Base-by-base conservation (phyloP, 2,113 vertebrate genomes). In the Pituophis catenifer region DNA sequence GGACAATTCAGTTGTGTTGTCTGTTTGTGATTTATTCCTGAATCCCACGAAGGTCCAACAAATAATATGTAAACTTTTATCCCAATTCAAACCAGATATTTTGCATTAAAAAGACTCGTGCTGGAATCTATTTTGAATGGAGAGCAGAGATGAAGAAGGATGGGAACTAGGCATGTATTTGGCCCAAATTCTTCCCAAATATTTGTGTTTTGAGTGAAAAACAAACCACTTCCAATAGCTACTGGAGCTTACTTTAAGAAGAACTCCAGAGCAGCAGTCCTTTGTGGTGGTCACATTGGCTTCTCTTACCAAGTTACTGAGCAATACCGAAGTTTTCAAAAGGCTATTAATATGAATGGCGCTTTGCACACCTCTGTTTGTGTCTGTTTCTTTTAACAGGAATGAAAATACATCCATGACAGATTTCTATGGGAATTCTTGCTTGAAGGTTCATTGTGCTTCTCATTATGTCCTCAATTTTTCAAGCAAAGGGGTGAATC, bases 171-270 rank as follows among this genome's bases (percentile, higher is more conserved):
- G 95, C 96, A 96, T 92, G 91, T 94, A 95, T 94, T 94, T 95
- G 92, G 90, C 44, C 93, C 1, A 24, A 95, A 70, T 92, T 97
- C 95, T 94, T 95, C 93, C 96, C 96, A 97, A 97, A 96, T 97
- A 97, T 93, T 93, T 94, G 92, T 96, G 94, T 95, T 96, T 91
- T 93, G 96, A 96, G 95, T 97, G 91, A 93, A 96, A 97, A 97
- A 95, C 96, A 97, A 97, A 96, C 89, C 9, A 91, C 95, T 96
- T 92, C 95, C 96, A 95, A 95, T 93, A 86, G 95, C 95, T 95
- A 94, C 97, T 96, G 95, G 95, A 95, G 92, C 58, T 96, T 95
- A 91, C 75, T 93, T 96, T 95, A 92, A 15, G 65, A 96, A 93
- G 93, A 93, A 95, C 89, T 95, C 95, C 94, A 96, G 97, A 96